Evolutionary conservation across 1,140 invertebrate species (phyloP).

Genomic region (Micrasema longulum): DNA sequence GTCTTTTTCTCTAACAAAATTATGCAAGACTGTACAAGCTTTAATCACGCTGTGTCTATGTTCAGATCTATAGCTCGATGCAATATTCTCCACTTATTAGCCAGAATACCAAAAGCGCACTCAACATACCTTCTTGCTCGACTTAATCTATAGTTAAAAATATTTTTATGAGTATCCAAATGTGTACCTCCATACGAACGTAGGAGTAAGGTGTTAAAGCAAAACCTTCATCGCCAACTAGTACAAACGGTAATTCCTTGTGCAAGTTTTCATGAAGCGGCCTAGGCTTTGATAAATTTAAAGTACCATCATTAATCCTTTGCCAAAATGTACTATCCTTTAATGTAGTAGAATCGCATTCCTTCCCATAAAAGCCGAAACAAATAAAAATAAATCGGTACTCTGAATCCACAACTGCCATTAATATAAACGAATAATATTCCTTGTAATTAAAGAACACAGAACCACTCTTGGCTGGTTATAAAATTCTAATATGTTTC

Average conservation of each 20-base stretch:
- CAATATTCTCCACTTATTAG: not conserved
- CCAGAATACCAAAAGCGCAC: slow-evolving; percentile 12
- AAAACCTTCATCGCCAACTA: slow-evolving; percentile 64
- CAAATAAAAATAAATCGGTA: slow-evolving; percentile 59
- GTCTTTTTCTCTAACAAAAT: not conserved
- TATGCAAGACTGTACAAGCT: slow-evolving; percentile 10
- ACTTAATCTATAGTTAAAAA: slow-evolving; percentile 66
- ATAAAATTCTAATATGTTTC: slow-evolving; percentile 46
- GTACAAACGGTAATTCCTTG: slow-evolving; percentile 47
- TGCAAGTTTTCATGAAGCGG: slow-evolving; percentile 2
- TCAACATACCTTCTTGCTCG: slow-evolving; percentile 60
- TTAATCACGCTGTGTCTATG: slow-evolving; percentile 54
- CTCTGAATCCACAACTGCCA: slow-evolving; percentile 62
- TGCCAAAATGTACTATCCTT: slow-evolving; percentile 2
- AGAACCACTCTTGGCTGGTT: slow-evolving; percentile 42
- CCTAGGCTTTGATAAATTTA: not conserved
- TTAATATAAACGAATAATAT: slow-evolving; percentile 61
- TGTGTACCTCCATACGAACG: slow-evolving; percentile 49
- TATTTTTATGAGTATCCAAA: slow-evolving; percentile 46
- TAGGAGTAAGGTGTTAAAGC: slow-evolving; percentile 52
- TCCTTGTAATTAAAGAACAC: slow-evolving; percentile 59
- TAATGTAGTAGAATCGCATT: not conserved
- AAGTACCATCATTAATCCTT: slow-evolving; percentile 3
- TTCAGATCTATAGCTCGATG: slow-evolving; percentile 51
- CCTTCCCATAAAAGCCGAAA: not conserved